Percentiles rank a stretch among this genome's conserved stretches.
Evolutionary conservation across 2,888 invertebrate species (phyloP).

Genomic region (Epirrhoe alternata): DNA sequence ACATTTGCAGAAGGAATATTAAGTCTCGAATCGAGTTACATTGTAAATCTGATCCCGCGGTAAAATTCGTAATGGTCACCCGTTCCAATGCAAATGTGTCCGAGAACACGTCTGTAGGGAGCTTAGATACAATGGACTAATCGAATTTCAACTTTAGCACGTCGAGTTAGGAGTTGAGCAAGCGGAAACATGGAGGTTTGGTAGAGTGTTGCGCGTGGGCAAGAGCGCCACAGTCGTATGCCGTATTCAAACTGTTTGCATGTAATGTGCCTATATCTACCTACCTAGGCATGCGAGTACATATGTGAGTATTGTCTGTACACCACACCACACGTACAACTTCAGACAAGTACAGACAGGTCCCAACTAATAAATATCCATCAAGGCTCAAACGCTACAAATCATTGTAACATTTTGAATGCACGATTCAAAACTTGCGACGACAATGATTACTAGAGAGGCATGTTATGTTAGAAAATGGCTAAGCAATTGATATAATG

Average conservation of each 20-base stretch:
- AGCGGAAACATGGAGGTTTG: conserved; percentile 38
- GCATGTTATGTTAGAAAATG: conserved; percentile 15
- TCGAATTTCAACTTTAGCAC: conserved; percentile 35
- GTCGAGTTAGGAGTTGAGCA: conserved; percentile 24
- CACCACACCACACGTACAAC: conserved; percentile 84
- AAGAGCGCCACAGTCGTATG: conserved; percentile 49
- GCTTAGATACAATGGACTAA: conserved; percentile 24
- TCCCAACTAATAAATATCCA: conserved; percentile 41
- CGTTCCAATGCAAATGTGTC: conserved; percentile 53
- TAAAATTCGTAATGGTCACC: conserved; percentile 50
- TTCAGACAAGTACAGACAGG: conserved; percentile 52
- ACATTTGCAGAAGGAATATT: conserved; percentile 21
- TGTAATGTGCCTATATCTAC: conserved; percentile 48
- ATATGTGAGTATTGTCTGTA: conserved; percentile 71
- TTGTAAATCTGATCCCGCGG: conserved; percentile 37
- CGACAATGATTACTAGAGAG: conserved; percentile 11
- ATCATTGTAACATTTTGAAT: conserved; percentile 38
- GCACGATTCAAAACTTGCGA: conserved; percentile 33
- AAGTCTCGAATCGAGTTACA: conserved; percentile 30
- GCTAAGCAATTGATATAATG: neutral
- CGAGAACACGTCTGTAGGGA: conserved; percentile 40
- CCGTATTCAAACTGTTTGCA: conserved; percentile 37
- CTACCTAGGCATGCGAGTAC: neutral
- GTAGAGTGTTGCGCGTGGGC: conserved; percentile 49
- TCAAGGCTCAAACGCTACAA: conserved; percentile 30